Base-by-base conservation (phyloP, 30 jellyfish, hydroid and myxozoan species). In the Aurelia aurita complex sp. Pacific region DNA sequence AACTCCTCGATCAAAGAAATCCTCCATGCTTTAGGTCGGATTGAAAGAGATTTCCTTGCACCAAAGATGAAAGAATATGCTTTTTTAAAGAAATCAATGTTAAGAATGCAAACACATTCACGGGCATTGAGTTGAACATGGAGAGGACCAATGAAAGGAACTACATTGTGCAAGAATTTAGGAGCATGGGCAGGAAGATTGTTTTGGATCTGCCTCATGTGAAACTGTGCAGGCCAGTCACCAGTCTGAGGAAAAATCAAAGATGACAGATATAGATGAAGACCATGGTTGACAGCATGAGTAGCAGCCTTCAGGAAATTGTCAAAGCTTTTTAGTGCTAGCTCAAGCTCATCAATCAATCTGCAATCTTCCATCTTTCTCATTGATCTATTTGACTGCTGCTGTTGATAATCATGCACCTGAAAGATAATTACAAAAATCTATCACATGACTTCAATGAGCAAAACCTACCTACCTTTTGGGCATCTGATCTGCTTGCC, bases 201-300 rank as follows among this genome's bases (percentile, higher is more conserved):
- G 54, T 52, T 42, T 55, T 81, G 84, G 10, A 81, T 52, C 64
- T 81, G 84, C 38, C 91, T 67, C 91, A 81, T 81, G 55, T 81
- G 69, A 42, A 57, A 81, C 32, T 51, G 73, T 40, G 85, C 82
- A 67, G 91, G 84, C 91, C 89, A 79, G 34, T 79, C 89, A 11
- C 80, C 81, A n/a, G 79, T 69, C 67, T 63, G 89, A 16, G 81
- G 81, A 65, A 69, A 79, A 64, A 79, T 33, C 29, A 64, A 79
- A 16, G n/a, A 14, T 32, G 64, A 23, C 11, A 77, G 77, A 40
- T 77, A 59, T 13, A 17, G 10, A 13, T 60, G 54, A 55, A 81
- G 82, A 29, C 29, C 29, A 23, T 23, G 29, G 29, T 23, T 23
- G 29, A 23, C 29, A 23, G 29, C 29, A 23, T 23, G 89, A 23